These are phyloP conservation scores for Peucedramus taeniatus DNA, from an alignment of 2,113 vertebrate species.

Conservation along the genomic window DNA sequence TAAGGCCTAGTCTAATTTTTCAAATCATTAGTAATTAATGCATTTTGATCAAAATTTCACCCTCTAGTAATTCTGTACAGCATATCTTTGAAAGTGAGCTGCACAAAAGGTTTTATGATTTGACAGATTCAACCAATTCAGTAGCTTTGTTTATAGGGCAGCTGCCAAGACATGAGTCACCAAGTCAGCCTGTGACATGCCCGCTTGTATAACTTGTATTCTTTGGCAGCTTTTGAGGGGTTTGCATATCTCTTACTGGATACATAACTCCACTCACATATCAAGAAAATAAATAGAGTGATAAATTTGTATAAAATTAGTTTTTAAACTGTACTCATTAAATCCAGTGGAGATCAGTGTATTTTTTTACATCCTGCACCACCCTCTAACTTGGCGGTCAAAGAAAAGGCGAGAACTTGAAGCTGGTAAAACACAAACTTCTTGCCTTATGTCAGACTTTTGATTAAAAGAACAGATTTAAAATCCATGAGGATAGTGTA, in stretches of 20 bases:
- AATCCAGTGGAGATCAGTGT: background rate
- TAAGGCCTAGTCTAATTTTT: background rate
- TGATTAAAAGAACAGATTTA: background rate
- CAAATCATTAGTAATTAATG: background rate
- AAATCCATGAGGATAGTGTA: background rate
- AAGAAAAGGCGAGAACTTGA: background rate
- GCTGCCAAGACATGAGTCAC: conserved; percentile 59
- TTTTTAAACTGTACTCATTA: conserved; percentile 6
- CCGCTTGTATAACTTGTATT: conserved; percentile 42
- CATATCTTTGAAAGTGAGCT: background rate
- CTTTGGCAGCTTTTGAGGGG: background rate
- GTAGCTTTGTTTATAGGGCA: conserved; percentile 49
- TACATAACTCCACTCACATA: background rate
- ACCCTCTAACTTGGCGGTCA: background rate
- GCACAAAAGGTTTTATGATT: background rate
- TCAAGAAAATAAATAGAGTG: background rate
- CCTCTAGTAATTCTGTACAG: conserved; percentile 30
- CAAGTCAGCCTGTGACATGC: conserved; percentile 51
- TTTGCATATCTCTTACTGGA: conserved; percentile 12
- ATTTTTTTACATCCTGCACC: background rate
- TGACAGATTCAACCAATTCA: background rate
- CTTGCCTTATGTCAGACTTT: background rate
- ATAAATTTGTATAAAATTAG: background rate
- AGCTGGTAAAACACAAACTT: background rate
- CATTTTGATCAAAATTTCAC: background rate